Conservation (phyloP, 2,113 vertebrate genomes). For the Anser cygnoides region DNA sequence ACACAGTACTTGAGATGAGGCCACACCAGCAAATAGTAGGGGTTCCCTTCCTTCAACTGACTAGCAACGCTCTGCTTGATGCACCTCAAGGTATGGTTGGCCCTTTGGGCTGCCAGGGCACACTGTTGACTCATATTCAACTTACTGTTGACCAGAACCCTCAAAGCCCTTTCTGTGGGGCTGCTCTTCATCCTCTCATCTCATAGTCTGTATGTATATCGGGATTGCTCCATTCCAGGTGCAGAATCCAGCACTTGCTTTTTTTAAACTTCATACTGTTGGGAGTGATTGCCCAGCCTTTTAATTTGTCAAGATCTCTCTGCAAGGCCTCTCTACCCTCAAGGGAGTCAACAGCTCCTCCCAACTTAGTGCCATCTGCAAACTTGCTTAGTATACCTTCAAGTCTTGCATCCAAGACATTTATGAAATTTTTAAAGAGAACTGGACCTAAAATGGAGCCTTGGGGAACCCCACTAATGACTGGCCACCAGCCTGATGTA, state of each 20-base stretch:
- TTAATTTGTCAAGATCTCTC: neutral
- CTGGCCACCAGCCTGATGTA: neutral
- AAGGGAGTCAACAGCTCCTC: neutral
- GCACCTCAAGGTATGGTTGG: too few species aligned
- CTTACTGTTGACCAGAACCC: neutral
- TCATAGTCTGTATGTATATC: neutral
- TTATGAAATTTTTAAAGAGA: neutral
- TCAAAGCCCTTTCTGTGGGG: neutral
- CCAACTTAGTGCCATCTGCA: neutral
- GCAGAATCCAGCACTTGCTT: neutral
- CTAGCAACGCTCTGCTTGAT: too few species aligned
- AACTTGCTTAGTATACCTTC: neutral
- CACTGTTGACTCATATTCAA: neutral
- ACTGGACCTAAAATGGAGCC: neutral
- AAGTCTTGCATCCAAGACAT: neutral
- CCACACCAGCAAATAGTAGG: too few species aligned
- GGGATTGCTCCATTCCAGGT: neutral
- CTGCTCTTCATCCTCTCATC: neutral
- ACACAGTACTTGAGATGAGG: too few species aligned
- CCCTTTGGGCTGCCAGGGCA: neutral
- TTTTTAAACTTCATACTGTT: neutral
- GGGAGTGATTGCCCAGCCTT: neutral
- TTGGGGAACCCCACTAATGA: neutral
- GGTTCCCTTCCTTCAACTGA: too few species aligned
- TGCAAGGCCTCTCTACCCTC: neutral